phyloP scores from a whole-genome alignment of 2,888 invertebrate genomes.

The Melinaea marsaeus region DNA sequence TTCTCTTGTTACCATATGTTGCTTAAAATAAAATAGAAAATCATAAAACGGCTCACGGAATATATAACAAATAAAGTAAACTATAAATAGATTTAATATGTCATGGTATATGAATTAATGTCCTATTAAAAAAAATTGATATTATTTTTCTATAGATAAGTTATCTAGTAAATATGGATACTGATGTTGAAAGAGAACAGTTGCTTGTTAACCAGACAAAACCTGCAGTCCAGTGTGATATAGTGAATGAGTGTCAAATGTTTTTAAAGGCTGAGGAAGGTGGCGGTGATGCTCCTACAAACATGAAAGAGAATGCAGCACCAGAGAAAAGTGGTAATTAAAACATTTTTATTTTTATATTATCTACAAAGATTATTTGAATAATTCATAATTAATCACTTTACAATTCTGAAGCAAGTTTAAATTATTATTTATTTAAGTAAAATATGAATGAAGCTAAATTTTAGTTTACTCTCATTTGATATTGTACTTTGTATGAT shows the following conservation, averaged over 20 bases:
- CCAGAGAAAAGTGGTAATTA: conserved; percentile 42
- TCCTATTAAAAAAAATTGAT: background rate
- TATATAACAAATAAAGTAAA: too few relatives aligned
- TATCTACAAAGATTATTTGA: background rate
- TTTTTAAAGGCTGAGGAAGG: conserved; percentile 69
- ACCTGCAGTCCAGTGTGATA: conserved; percentile 54
- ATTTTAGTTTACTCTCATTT: too few relatives aligned
- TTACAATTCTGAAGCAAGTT: too few relatives aligned
- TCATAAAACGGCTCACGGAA: too few relatives aligned
- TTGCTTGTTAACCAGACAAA: conserved; percentile 43
- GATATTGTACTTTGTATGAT: too few relatives aligned
- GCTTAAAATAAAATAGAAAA: too few relatives aligned
- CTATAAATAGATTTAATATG: too few relatives aligned
- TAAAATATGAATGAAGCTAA: too few relatives aligned
- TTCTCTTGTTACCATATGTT: too few relatives aligned
- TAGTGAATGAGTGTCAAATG: conserved; percentile 68
- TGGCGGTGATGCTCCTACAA: conserved; percentile 59
- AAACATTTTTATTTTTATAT: background rate
- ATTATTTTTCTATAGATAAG: conserved; percentile 5
- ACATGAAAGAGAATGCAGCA: conserved; percentile 40
- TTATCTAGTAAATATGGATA: conserved; percentile 50
- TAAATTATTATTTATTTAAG: too few relatives aligned
- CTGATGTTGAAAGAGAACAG: conserved; percentile 45
- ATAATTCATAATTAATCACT: background rate
- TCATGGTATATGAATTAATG: background rate